Conservation (phyloP, 1,140 invertebrate species). For the Hyles vespertilio region DNA sequence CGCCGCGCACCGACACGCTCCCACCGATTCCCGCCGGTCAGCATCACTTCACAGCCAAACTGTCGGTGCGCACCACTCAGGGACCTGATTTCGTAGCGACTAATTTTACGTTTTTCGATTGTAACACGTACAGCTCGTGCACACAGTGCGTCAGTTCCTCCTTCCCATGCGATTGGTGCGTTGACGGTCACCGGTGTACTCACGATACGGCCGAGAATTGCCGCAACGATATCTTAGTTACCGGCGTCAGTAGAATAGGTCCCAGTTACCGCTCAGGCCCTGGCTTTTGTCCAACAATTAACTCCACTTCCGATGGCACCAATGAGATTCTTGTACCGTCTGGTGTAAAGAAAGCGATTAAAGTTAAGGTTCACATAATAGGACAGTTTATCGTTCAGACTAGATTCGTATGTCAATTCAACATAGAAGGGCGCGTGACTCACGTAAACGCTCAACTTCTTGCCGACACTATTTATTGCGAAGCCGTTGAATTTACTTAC, state of each 20-base stretch:
- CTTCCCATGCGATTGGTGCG: slow-evolving; percentile 98
- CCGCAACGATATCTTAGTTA: slow-evolving; percentile 95
- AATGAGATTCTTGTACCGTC: slow-evolving; percentile 94
- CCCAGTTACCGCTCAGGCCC: slow-evolving; percentile 95
- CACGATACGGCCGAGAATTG: slow-evolving; percentile 97
- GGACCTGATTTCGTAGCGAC: slow-evolving; percentile 96
- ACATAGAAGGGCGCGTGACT: slow-evolving; percentile 94
- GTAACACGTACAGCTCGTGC: slow-evolving; percentile 96
- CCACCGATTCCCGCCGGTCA: slow-evolving; percentile 93
- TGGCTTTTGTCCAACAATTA: slow-evolving; percentile 94
- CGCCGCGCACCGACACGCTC: slow-evolving; percentile 92
- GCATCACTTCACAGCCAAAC: slow-evolving; percentile 97
- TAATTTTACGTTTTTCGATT: slow-evolving; percentile 98
- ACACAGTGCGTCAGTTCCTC: slow-evolving; percentile 95
- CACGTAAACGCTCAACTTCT: slow-evolving; percentile 93
- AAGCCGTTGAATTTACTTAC: slow-evolving; percentile 93
- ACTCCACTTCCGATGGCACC: slow-evolving; percentile 89
- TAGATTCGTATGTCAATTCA: slow-evolving; percentile 96
- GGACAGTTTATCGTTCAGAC: slow-evolving; percentile 96
- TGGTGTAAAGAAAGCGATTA: slow-evolving; percentile 91
- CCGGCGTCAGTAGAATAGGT: slow-evolving; percentile 92
- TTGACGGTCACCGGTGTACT: slow-evolving; percentile 97
- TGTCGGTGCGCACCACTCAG: slow-evolving; percentile 93
- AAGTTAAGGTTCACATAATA: slow-evolving; percentile 96
- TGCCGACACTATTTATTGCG: slow-evolving; percentile 96